These are phyloP conservation scores for Nebria brevicollis DNA, from an alignment of 2,888 invertebrate species.

Conservation along the genomic window DNA sequence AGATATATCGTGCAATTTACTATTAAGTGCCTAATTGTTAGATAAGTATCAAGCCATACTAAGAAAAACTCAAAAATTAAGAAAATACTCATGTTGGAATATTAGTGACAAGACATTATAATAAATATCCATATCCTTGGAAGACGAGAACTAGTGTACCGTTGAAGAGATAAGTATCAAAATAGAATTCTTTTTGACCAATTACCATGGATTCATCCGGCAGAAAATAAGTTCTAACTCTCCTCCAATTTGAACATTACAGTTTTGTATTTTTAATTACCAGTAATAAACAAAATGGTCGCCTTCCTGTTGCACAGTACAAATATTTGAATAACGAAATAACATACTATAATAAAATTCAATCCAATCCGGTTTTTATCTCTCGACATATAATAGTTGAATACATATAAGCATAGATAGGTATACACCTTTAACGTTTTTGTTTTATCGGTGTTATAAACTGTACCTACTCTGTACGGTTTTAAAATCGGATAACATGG, in stretches of 20 bases:
- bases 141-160: background rate
- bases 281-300: slow-evolving; percentile 24
- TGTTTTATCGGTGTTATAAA: slow-evolving; percentile 41
- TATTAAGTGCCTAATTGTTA: background rate
- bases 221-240: background rate
- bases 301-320: slow-evolving; percentile 9
- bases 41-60: background rate
- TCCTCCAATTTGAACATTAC: background rate
- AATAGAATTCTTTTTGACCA: slow-evolving; percentile 2
- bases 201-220: slow-evolving; percentile 14
- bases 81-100: background rate
- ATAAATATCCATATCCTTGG: background rate
- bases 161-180: background rate
- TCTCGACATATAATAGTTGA: slow-evolving; percentile 15
- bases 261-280: slow-evolving; percentile 32
- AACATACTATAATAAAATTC: slow-evolving; percentile 37
- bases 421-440: background rate
- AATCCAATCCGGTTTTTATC: slow-evolving; percentile 44
- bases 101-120: background rate
- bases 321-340: slow-evolving; percentile 37
- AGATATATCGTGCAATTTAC: background rate
- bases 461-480: slow-evolving; percentile 24
- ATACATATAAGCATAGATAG: slow-evolving; percentile 13
- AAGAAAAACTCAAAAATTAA: background rate
- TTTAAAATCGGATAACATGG: slow-evolving; percentile 36